Conservation (phyloP, 2,797 vertebrate genomes). For the Erithacus rubecula region DNA sequence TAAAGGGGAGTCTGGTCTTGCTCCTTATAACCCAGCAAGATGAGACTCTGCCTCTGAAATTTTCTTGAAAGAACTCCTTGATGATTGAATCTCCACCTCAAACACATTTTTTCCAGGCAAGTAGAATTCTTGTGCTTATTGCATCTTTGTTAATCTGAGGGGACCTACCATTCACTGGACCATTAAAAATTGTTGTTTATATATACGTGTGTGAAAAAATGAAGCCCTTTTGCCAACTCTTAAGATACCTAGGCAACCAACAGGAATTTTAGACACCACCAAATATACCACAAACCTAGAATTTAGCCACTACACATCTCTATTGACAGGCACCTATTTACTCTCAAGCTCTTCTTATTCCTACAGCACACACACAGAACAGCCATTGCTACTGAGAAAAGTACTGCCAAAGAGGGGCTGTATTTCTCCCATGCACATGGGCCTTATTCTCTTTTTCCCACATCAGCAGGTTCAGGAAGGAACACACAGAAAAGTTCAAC, state of each 20-base stretch:
- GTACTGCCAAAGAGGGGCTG: not conserved
- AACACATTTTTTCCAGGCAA: not conserved
- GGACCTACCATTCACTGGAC: not conserved
- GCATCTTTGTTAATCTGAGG: not conserved
- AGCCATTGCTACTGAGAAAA: not conserved
- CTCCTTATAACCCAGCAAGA: not conserved
- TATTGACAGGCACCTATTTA: not conserved
- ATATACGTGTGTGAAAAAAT: not conserved
- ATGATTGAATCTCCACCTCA: not conserved
- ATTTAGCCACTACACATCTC: not conserved
- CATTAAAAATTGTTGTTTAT: not conserved
- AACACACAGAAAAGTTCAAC: not conserved
- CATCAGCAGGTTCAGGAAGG: not conserved
- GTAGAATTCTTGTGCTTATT: not conserved
- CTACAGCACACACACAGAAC: not conserved
- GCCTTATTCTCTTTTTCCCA: not conserved
- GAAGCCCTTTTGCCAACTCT: not conserved
- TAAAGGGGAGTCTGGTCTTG: not conserved
- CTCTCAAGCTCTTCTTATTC: not conserved
- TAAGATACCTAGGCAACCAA: not conserved
- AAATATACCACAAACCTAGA: not conserved
- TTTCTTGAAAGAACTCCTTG: not conserved
- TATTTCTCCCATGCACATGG: not conserved
- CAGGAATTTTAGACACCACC: not conserved
- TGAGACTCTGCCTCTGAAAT: not conserved